Conservation (phyloP, 2,797 vertebrate genomes). For the Acomys russatus region DNA sequence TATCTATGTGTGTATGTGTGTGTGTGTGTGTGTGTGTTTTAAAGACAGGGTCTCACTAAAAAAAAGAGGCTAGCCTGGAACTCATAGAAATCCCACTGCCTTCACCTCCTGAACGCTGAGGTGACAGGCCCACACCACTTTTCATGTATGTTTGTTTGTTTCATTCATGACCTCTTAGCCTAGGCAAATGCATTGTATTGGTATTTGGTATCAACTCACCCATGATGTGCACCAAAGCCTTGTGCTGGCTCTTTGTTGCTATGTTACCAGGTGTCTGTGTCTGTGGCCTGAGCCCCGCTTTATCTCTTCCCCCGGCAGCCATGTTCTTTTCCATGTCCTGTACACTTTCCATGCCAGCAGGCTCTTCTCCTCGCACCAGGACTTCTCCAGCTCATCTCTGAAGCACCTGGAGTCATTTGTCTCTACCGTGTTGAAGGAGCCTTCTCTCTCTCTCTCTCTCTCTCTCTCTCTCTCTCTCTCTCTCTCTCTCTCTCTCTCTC, state of each 20-base stretch:
- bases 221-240: rapidly evolving
- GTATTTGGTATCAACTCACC: neutral
- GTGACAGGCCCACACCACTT: neutral
- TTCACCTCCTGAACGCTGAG: neutral
- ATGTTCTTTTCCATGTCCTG: rapidly evolving
- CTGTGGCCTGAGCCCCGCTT: rapidly evolving
- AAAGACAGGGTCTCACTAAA: neutral
- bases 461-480: too few relatives aligned
- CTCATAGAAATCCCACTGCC: neutral
- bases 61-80: neutral
- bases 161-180: neutral
- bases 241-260: rapidly evolving
- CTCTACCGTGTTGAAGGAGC: rapidly evolving
- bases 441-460: too few relatives aligned
- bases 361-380: neutral
- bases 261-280: rapidly evolving
- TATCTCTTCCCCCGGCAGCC: rapidly evolving
- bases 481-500: too few relatives aligned
- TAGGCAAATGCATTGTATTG: neutral
- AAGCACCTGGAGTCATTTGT: neutral
- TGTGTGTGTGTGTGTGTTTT: too few relatives aligned
- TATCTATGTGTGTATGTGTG: too few relatives aligned
- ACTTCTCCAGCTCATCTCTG: neutral
- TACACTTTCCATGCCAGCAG: rapidly evolving
- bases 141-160: neutral